Percentiles rank a stretch among this genome's conserved stretches.
These are phyloP conservation scores for Bombus affinis DNA, from an alignment of 1,140 invertebrate species.

Conservation along the genomic window DNA sequence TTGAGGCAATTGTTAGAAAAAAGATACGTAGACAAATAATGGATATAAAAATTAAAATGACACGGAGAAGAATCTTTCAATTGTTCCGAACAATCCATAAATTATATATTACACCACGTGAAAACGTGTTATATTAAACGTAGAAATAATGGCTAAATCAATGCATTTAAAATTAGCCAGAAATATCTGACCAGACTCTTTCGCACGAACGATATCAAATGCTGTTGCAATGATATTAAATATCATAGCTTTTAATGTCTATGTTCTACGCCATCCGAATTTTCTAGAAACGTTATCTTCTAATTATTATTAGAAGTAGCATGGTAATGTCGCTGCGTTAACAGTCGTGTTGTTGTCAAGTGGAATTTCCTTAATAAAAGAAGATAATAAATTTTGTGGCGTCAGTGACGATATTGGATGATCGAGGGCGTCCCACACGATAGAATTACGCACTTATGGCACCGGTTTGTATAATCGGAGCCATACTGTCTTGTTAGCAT, in stretches of 20 bases:
- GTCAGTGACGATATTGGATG: slow-evolving; percentile 23
- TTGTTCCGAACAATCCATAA: not conserved
- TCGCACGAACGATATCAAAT: not conserved
- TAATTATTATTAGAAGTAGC: not conserved
- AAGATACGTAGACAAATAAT: not conserved
- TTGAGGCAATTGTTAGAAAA: not conserved
- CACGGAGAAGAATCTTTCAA: too few species aligned
- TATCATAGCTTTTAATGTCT: not conserved
- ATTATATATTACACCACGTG: accelerated
- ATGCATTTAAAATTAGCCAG: not conserved
- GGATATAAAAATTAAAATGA: too few species aligned
- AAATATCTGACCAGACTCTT: not conserved
- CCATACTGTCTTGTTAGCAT: not conserved
- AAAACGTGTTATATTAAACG: not conserved
- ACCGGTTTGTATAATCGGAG: slow-evolving; percentile 30
- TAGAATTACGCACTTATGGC: slow-evolving; percentile 51
- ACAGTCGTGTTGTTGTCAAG: slow-evolving; percentile 17
- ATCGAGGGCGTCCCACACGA: slow-evolving; percentile 48
- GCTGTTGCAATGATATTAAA: not conserved
- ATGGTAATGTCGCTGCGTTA: not conserved
- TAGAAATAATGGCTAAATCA: not conserved
- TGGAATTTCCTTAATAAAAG: slow-evolving; percentile 40
- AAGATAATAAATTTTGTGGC: slow-evolving; percentile 26
- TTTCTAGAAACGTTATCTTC: not conserved
- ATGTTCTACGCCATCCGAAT: not conserved